These are phyloP conservation scores for Lasioglossum calceatum DNA, from an alignment of 2,888 invertebrate species.

Conservation along the genomic window DNA sequence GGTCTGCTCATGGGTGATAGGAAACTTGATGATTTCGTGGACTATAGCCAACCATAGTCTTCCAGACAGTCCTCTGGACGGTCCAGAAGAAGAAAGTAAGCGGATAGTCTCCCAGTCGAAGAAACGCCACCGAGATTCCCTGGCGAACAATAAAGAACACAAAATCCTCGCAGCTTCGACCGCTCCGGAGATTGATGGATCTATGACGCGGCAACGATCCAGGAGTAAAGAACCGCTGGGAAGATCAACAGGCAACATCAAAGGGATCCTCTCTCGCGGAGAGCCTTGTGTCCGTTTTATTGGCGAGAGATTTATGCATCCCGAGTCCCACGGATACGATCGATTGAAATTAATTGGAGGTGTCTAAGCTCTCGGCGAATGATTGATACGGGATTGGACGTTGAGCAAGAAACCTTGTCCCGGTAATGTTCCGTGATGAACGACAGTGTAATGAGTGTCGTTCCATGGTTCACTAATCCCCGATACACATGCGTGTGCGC, in stretches of 20 bases:
- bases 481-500: background rate
- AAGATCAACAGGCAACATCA: conserved; percentile 46
- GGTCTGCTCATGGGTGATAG: conserved; percentile 66
- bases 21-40: conserved; percentile 71
- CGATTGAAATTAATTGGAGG: conserved; percentile 59
- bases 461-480: conserved; percentile 19
- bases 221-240: conserved; percentile 25
- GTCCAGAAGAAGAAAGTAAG: background rate
- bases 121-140: conserved; percentile 31
- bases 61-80: background rate
- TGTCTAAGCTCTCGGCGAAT: conserved; percentile 53
- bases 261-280: conserved; percentile 35
- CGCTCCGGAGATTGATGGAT: conserved; percentile 36
- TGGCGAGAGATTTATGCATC: conserved; percentile 48
- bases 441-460: conserved; percentile 47
- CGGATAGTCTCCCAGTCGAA: background rate
- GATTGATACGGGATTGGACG: conserved; percentile 50
- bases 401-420: conserved; percentile 48
- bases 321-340: conserved; percentile 36
- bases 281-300: conserved; percentile 48
- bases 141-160: conserved; percentile 13
- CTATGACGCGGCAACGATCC: conserved; percentile 29
- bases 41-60: conserved; percentile 20
- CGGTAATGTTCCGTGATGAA: conserved; percentile 53
- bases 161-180: conserved; percentile 6